phyloP scores from a whole-genome alignment of 2,797 vertebrate species.

The Vultur gryphus region DNA sequence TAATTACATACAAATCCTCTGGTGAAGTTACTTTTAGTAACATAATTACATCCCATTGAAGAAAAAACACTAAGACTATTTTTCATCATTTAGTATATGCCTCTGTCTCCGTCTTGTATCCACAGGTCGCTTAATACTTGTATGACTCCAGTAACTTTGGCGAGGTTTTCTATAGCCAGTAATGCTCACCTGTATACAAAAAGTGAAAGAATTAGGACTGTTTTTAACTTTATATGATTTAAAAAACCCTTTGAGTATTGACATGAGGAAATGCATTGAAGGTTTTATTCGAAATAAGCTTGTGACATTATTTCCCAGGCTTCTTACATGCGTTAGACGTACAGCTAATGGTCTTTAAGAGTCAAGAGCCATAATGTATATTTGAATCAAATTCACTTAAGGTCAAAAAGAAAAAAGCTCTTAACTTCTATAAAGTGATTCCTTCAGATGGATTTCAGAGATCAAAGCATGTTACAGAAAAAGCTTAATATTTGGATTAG shows the following conservation, averaged over 20 bases:
- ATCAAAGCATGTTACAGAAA: constrained; percentile 67
- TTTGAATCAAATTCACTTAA: constrained; percentile 70
- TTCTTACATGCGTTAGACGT: constrained; percentile 4
- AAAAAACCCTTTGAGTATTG: neutral
- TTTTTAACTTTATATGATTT: neutral
- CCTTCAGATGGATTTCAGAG: constrained; percentile 64
- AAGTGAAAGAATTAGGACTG: neutral
- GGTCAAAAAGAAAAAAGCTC: constrained; percentile 50
- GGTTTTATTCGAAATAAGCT: constrained; percentile 26
- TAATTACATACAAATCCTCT: neutral
- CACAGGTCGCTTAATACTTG: neutral
- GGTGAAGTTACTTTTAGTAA: neutral
- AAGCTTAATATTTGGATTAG: constrained; percentile 75
- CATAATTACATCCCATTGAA: neutral
- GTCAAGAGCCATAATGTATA: constrained; percentile 56
- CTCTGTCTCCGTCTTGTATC: neutral
- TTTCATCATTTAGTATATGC: neutral
- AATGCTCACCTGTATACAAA: neutral
- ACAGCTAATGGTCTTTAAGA: constrained; percentile 61
- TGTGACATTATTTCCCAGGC: neutral
- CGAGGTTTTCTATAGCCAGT: neutral
- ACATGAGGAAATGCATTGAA: neutral
- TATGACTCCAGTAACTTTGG: neutral
- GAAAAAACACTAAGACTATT: neutral
- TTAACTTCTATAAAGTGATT: constrained; percentile 62